A percentile compares a stretch with the other conserved stretches of the same genome.
Conservation (phyloP, 1,140 invertebrate genomes). For the Ruditapes philippinarum region DNA sequence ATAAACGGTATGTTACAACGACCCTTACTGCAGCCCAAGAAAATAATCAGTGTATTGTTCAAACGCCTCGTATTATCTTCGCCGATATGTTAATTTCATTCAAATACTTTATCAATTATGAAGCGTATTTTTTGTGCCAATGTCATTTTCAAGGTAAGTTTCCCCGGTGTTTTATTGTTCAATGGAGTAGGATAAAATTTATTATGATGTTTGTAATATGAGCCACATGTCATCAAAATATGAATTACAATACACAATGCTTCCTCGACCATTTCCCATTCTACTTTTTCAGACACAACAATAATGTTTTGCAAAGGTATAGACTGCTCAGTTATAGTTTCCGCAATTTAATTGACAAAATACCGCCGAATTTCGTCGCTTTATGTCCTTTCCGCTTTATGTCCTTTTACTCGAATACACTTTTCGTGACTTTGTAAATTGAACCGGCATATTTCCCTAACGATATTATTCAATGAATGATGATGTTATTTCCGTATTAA, state of each 20-base stretch:
- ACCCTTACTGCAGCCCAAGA: background rate
- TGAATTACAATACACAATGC: background rate
- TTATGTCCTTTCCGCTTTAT: background rate
- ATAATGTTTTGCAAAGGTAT: background rate
- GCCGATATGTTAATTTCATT: slow-evolving; percentile 5
- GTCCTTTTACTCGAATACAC: too few species aligned
- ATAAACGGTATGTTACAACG: background rate
- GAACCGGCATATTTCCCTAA: too few species aligned
- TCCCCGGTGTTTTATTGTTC: background rate
- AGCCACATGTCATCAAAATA: background rate
- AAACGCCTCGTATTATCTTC: background rate
- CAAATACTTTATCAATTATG: background rate
- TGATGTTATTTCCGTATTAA: too few species aligned
- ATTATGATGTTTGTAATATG: background rate
- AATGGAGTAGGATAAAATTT: background rate
- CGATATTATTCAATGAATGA: too few species aligned
- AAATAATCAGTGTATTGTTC: background rate
- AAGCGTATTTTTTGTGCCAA: background rate
- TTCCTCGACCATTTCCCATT: background rate
- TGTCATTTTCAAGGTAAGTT: slow-evolving; percentile 9
- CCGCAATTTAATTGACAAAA: background rate
- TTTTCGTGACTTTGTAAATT: too few species aligned
- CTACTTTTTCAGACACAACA: background rate
- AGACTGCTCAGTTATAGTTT: background rate
- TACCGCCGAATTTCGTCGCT: background rate